phyloP scores from a whole-genome alignment of 2,113 vertebrate species.

The Chamaetylas fuelleborni region DNA sequence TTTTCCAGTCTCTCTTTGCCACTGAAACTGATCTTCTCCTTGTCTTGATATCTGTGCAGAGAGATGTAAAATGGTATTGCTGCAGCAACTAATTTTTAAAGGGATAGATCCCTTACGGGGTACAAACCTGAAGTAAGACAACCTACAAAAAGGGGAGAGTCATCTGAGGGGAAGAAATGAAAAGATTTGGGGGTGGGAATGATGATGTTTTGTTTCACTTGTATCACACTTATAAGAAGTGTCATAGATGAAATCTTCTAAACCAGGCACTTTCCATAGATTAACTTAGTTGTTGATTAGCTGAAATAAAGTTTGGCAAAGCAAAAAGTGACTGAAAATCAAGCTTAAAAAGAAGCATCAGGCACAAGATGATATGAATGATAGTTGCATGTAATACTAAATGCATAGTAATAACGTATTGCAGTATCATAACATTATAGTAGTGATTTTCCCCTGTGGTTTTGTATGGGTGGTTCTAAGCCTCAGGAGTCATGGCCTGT shows the following conservation, averaged over 20 bases:
- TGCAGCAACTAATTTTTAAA: not conserved
- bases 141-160: not conserved
- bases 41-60: not conserved
- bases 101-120: not conserved
- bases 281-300: not conserved
- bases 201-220: not conserved
- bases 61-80: not conserved
- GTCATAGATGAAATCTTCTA: not conserved
- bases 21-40: not conserved
- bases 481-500: not conserved
- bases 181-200: not conserved
- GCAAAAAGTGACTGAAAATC: not conserved
- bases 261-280: not conserved
- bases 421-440: not conserved
- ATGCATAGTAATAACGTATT: not conserved
- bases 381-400: not conserved
- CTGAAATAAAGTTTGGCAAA: not conserved
- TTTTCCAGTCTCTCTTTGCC: not conserved
- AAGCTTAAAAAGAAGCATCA: not conserved
- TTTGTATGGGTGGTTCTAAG: not conserved
- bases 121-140: not conserved
- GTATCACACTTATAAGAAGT: not conserved
- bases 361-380: not conserved
- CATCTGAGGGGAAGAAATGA: accelerated
- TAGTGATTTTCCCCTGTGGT: not conserved